Percentiles rank a stretch among this genome's conserved stretches.
phyloP scores from a whole-genome alignment of 2,888 invertebrate species.

The Yponomeuta plumbellus region DNA sequence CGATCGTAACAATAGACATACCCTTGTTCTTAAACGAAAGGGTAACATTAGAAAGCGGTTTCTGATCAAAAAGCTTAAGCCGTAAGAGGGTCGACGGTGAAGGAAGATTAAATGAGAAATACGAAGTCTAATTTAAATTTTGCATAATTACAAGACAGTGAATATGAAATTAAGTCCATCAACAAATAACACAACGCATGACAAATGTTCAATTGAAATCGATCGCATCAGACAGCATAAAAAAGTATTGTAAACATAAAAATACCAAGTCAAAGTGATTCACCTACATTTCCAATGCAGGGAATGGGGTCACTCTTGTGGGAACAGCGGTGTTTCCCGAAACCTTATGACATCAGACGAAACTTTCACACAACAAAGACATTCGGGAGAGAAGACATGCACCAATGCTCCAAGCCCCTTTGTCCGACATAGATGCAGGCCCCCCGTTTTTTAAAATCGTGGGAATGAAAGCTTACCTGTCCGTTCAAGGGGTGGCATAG shows the following conservation, averaged over 20 bases:
- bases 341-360: constrained; percentile 25
- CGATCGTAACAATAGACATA: constrained; percentile 36
- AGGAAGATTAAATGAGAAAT: constrained; percentile 23
- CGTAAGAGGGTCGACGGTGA: neutral
- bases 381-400: constrained; percentile 45
- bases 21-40: constrained; percentile 29
- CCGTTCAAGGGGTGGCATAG: constrained; percentile 33
- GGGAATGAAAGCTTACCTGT: constrained; percentile 62
- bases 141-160: neutral
- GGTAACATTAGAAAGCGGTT: constrained; percentile 31
- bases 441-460: constrained; percentile 55
- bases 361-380: constrained; percentile 35
- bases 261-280: neutral
- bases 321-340: constrained; percentile 23
- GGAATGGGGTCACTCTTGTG: constrained; percentile 22
- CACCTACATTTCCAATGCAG: constrained; percentile 12
- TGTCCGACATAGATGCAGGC: constrained; percentile 51
- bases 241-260: neutral
- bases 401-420: constrained; percentile 48
- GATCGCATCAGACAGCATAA: neutral
- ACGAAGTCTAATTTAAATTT: constrained; percentile 14
- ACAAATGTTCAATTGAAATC: neutral
- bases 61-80: constrained; percentile 20
- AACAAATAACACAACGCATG: neutral
- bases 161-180: neutral